Evolutionary conservation across 2,113 vertebrate species (phyloP), one percentile per base, ranked within the genome.

Genomic region (Anas platyrhynchos): DNA sequence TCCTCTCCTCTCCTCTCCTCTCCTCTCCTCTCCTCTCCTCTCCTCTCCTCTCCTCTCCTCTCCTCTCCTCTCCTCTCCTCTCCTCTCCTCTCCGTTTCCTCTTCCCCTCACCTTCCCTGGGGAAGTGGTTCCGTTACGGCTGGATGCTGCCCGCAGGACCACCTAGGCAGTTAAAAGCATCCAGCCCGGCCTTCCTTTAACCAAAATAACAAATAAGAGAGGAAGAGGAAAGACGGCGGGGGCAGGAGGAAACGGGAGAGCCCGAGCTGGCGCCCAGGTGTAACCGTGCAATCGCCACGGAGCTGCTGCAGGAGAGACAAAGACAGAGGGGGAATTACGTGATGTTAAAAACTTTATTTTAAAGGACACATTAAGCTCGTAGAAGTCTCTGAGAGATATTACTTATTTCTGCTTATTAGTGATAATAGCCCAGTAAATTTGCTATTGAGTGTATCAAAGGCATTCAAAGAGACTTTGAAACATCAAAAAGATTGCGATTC

Each of bases 321-420:
- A 95, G 88, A 10, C 36, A 68, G 74, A 5, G 71, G 61, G 89
- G 63, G 67, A 88, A 93, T 74, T 72, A 80, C 16, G 73, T n/a
- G 86, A 38, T 78, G 92, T 87, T 83, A 48, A 83, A 96, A 96
- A 92, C 89, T 95, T 97, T 94, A 66, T 92, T 96, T 93, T 88
- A 91, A 93, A 93, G 94, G 66, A 85, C 82, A 48, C 43, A 91
- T 91, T 91, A 96, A 97, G 83, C 91, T 69, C 48, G 83, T 29
- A 94, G 91, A 96, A 86, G 95, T 86, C 89, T 90, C 59, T 25
- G 76, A 91, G 94, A 95, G 87, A 95, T 91, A 81, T 94, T 91
- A 91, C 95, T 97, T 94, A 94, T 96, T 96, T 91, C 96, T 96
- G 97, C 91, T 96, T 92, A 96, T 89, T 96, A 93, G 95, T 93